A percentile compares a stretch with the other conserved stretches of the same genome.
phyloP scores from a whole-genome alignment of 2,113 vertebrate species.

The Leptodactylus fuscus region DNA sequence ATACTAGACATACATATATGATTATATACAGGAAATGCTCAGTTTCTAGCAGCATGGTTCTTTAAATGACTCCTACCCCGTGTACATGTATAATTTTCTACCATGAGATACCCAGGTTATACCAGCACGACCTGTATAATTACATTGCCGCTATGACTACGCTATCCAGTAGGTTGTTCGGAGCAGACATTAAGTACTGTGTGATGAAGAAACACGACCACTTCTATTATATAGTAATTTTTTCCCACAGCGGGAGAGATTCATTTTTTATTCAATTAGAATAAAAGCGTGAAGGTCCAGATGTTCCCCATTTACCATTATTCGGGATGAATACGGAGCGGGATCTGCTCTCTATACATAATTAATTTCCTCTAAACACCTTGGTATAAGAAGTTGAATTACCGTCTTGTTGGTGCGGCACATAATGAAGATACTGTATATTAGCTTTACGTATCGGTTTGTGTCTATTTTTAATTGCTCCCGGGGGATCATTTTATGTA shows the following conservation, averaged over 20 bases:
- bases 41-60: too few species aligned
- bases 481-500: neutral
- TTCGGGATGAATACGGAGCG: neutral
- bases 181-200: neutral
- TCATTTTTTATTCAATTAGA: constrained; percentile 21
- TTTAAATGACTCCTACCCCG: too few species aligned
- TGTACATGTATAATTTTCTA: neutral
- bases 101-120: neutral
- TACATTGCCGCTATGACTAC: neutral
- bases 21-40: too few species aligned
- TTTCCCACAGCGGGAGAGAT: neutral
- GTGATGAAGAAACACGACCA: neutral
- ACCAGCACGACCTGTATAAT: neutral
- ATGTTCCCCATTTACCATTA: neutral
- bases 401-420: neutral
- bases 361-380: constrained; percentile 6
- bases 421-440: neutral
- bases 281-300: neutral
- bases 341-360: constrained; percentile 11
- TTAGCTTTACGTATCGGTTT: neutral
- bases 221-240: constrained; percentile 18
- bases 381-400: neutral
- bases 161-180: neutral
- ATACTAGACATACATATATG: too few species aligned
- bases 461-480: neutral